Base-by-base conservation (phyloP, 2,113 vertebrate species). In the Talpa occidentalis region DNA sequence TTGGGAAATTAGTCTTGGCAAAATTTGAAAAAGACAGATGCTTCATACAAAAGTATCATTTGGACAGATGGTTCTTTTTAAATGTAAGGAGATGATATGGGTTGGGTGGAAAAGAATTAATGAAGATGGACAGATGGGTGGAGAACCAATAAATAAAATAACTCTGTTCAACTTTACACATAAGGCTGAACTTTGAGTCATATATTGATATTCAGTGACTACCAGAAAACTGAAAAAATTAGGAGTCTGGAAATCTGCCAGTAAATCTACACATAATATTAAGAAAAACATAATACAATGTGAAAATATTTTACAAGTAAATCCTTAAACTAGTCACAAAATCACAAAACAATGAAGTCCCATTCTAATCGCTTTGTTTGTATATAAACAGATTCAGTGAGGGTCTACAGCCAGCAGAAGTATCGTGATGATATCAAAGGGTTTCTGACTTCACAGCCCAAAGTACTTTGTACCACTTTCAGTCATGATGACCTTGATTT, bases 1-100 rank as follows among this genome's bases (percentile, higher is more conserved):
- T 49, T 93, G 82, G 35, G 32, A 94, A 96, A 93, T 97, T 64
- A 82, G 76, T 95, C 80, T 90, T 95, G 89, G 83, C 81, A 96
- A 93, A 87, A 95, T 73, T 47, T 93, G 52, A 97, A 96, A 72
- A 93, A 90, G 87, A 86, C 91, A 96, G 93, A 97, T 87, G 93
- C 81, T 94, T 94, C 81, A 82, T 52, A 94, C 37, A 87, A 59
- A 95, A 94, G 91, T 66, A 93, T 76, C 66, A 73, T 84, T 52
- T 87, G 94, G 56, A 40, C 94, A 97, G 90, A 97, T 90, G 92
- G 94, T n/a, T 93, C 95, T 94, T 88, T 17, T 28, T 94, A 94
- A 94, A 88, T 60, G 11, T 90, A 96, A 94, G 92, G 87, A 87
- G 28, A 49, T 95, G 35, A 94, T 81, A 86, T 79, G 62, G 83